Percentiles rank a stretch among this genome's conserved stretches.
Conservation (phyloP, 2,113 vertebrate genomes). For the Centropus bengalensis region DNA sequence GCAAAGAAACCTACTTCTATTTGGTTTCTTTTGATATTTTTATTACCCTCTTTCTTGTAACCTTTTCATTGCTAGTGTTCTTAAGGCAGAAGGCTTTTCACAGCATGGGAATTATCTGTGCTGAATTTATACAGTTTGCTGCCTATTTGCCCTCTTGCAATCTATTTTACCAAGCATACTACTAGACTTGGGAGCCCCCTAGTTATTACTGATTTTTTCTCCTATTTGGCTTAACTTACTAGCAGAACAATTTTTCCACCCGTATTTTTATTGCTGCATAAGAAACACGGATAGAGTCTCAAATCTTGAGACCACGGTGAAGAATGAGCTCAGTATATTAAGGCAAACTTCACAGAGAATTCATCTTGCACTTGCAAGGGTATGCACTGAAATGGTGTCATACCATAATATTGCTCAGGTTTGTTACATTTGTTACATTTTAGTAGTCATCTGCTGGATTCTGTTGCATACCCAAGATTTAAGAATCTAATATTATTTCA, state of each 20-base stretch:
- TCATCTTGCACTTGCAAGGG: neutral
- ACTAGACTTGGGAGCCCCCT: neutral
- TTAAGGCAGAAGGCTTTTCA: constrained; percentile 51
- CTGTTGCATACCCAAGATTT: constrained; percentile 2
- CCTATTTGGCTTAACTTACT: constrained; percentile 10
- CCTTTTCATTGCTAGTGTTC: constrained; percentile 55
- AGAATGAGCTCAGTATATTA: neutral
- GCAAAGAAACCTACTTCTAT: constrained; percentile 57
- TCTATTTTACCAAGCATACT: constrained; percentile 16
- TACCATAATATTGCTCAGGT: neutral
- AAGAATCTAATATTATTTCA: neutral
- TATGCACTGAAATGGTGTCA: neutral
- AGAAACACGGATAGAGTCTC: neutral
- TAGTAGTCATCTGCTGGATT: neutral
- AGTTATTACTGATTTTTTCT: constrained; percentile 23
- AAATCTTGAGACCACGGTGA: neutral
- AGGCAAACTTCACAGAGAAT: neutral
- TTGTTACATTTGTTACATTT: neutral
- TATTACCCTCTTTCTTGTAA: constrained; percentile 60
- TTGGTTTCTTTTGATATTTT: constrained; percentile 60
- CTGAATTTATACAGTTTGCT: constrained; percentile 57
- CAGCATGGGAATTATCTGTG: constrained; percentile 39
- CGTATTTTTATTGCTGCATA: neutral
- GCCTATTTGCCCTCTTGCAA: constrained; percentile 45
- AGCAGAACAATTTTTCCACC: constrained; percentile 7